These are phyloP conservation scores for Ennomos erosarius DNA, from an alignment of 2,888 invertebrate species.

Conservation along the genomic window DNA sequence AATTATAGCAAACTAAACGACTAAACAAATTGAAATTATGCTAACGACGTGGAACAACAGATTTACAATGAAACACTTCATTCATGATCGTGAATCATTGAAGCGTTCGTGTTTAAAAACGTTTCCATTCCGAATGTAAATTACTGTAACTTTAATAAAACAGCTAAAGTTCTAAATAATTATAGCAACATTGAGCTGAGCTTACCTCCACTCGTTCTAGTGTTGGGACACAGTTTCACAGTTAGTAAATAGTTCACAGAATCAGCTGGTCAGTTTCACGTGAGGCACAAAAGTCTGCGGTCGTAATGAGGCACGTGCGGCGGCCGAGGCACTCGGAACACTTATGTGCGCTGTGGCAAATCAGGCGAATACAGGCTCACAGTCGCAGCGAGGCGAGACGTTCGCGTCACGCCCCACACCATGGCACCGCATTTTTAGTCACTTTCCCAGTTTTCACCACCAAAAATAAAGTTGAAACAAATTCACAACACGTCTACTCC, in stretches of 20 bases:
- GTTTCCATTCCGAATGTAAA: slow-evolving; percentile 12
- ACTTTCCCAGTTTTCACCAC: slow-evolving; percentile 33
- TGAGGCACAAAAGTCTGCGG: slow-evolving; percentile 41
- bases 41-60: slow-evolving; percentile 31
- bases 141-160: slow-evolving; percentile 5
- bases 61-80: slow-evolving; percentile 34
- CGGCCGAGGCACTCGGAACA: slow-evolving; percentile 52
- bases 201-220: slow-evolving; percentile 32
- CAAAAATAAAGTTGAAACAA: slow-evolving; percentile 26
- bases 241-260: slow-evolving; percentile 45
- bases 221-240: slow-evolving; percentile 32
- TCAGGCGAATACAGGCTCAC: slow-evolving; percentile 22
- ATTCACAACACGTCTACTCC: slow-evolving; percentile 57
- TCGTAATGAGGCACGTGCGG: slow-evolving; percentile 48
- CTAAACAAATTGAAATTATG: slow-evolving; percentile 33
- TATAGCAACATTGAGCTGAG: slow-evolving; percentile 2
- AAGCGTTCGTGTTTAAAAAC: slow-evolving; percentile 20
- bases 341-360: slow-evolving; percentile 46
- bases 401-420: slow-evolving; percentile 67
- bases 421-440: slow-evolving; percentile 70
- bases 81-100: slow-evolving; percentile 33
- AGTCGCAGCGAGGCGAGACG: slow-evolving; percentile 61
- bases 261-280: slow-evolving; percentile 52
- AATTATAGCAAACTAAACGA: slow-evolving; percentile 20
- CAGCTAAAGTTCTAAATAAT: not conserved